Conservation (phyloP, 2,888 invertebrate genomes). For the Steinernema hermaphroditum region DNA sequence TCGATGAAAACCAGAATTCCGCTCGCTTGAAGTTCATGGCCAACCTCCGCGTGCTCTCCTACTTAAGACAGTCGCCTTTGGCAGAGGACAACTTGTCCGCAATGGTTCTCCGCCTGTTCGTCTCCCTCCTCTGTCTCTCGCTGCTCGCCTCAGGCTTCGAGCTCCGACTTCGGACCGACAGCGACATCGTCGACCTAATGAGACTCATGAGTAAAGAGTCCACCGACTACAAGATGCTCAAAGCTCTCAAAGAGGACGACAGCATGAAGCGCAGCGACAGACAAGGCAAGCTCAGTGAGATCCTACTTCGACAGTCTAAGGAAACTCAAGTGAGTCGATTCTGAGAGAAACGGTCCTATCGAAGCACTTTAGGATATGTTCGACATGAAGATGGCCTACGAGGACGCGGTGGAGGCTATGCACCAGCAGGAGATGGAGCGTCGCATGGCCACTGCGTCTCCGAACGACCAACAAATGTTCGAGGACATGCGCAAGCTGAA, state of each 20-base stretch:
- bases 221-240: not conserved
- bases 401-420: constrained; percentile 2
- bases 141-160: not conserved
- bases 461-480: not conserved
- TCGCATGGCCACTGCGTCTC: not conserved
- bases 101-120: not conserved
- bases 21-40: too few relatives aligned
- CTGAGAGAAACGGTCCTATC: not conserved
- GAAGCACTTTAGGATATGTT: constrained; percentile 2
- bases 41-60: too few relatives aligned
- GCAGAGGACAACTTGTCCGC: not conserved
- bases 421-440: not conserved
- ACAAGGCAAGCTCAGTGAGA: constrained; percentile 5
- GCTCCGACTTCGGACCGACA: constrained; percentile 11
- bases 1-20: too few relatives aligned
- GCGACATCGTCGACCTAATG: constrained; percentile 13
- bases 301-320: not conserved
- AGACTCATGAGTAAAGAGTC: not conserved
- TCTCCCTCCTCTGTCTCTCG: not conserved
- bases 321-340: not conserved
- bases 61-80: too few relatives aligned
- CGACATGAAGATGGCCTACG: constrained; percentile 22
- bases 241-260: not conserved
- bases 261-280: not conserved
- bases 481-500: not conserved